Percentiles rank a stretch among this genome's conserved stretches.
phyloP scores from a whole-genome alignment of 1,140 invertebrate species.

The Steinernema khuongi region DNA sequence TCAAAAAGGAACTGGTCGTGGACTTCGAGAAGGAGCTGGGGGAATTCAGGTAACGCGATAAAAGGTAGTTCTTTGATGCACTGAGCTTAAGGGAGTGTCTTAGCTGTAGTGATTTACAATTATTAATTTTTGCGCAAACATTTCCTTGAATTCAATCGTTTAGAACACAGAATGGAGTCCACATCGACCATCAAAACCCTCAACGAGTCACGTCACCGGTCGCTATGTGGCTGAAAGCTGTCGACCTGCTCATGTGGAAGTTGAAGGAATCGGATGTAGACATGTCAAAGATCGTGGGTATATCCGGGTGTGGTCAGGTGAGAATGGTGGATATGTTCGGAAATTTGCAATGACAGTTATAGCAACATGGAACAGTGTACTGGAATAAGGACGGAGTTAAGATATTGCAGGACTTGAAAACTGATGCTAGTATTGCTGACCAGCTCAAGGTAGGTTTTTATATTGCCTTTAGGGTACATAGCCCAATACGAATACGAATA shows the following conservation, averaged over 20 bases:
- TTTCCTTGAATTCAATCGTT: slow-evolving; percentile 9
- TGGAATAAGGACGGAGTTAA: slow-evolving; percentile 21
- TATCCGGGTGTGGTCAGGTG: slow-evolving; percentile 39
- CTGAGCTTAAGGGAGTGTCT: too few relatives aligned
- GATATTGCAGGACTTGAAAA: slow-evolving; percentile 8
- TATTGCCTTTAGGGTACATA: too few relatives aligned
- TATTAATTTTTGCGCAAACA: background rate
- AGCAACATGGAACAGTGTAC: slow-evolving; percentile 42
- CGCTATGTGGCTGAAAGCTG: slow-evolving; percentile 87
- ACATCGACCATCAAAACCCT: slow-evolving; percentile 63
- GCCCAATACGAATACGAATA: too few relatives aligned
- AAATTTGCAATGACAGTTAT: slow-evolving; percentile 13
- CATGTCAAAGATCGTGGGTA: slow-evolving; percentile 15
- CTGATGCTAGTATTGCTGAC: background rate
- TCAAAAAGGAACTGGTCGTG: background rate
- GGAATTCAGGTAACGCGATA: slow-evolving; percentile 24
- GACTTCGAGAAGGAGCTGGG: slow-evolving; percentile 18
- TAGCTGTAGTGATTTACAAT: too few relatives aligned
- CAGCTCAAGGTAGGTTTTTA: background rate
- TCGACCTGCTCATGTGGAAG: slow-evolving; percentile 73
- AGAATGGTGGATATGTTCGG: background rate
- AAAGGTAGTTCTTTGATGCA: background rate
- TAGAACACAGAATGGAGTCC: slow-evolving; percentile 67
- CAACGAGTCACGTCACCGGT: slow-evolving; percentile 72
- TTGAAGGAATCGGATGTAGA: slow-evolving; percentile 68